Percentiles rank a stretch among this genome's conserved stretches.
phyloP scores from a whole-genome alignment of 2,113 vertebrate genomes.

The Myiozetetes cayanensis region DNA sequence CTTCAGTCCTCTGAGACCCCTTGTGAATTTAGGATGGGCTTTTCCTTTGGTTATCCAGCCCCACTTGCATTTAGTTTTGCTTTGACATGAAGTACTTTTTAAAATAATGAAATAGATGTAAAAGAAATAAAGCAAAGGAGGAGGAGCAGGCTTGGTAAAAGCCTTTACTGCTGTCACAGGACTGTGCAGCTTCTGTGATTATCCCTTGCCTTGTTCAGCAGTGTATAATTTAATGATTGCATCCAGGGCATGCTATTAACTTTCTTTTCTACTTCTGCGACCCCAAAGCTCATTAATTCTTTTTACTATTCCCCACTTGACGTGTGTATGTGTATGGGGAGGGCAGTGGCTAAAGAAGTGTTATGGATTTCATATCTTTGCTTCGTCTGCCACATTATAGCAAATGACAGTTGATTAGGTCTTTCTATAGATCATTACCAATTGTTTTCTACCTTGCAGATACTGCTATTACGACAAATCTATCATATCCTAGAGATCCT shows the following conservation, averaged over 20 bases:
- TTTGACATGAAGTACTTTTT: background rate
- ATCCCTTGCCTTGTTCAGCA: conserved; percentile 35
- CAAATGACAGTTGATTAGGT: conserved; percentile 80
- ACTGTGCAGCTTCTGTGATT: conserved; percentile 18
- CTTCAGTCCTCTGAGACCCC: background rate
- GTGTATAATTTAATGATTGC: conserved; percentile 48
- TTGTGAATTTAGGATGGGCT: background rate
- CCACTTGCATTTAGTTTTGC: background rate
- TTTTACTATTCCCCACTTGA: conserved; percentile 27
- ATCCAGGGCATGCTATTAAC: conserved; percentile 48
- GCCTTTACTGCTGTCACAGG: conserved; percentile 4
- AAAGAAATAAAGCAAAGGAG: conserved; percentile 10
- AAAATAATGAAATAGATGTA: background rate
- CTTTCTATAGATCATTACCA: conserved; percentile 86
- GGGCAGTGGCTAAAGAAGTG: conserved; percentile 20
- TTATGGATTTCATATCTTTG: conserved; percentile 58
- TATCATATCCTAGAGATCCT: conserved; percentile 78
- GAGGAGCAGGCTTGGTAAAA: background rate
- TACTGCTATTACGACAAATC: conserved; percentile 73
- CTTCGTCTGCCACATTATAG: conserved; percentile 68
- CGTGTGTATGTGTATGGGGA: background rate
- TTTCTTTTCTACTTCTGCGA: conserved; percentile 53
- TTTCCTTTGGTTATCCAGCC: background rate
- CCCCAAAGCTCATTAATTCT: conserved; percentile 42
- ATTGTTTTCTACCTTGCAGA: conserved; percentile 79